phyloP scores from a whole-genome alignment of 2,113 vertebrate genomes.

The Microcebus jonahi region DNA sequence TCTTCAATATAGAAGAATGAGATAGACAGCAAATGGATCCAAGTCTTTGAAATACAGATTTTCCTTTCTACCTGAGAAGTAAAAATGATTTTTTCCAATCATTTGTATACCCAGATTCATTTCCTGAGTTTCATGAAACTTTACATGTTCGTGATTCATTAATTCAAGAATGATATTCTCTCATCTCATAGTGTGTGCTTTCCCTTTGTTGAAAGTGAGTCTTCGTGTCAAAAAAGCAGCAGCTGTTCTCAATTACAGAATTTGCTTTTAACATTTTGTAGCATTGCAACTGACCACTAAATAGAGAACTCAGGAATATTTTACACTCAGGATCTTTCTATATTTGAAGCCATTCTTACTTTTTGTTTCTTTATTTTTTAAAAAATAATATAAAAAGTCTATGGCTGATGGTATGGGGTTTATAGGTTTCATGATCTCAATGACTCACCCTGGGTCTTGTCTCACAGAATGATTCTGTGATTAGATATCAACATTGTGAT shows the following conservation, averaged over 20 bases:
- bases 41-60: neutral
- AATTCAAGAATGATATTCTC: conserved; percentile 43
- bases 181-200: conserved; percentile 71
- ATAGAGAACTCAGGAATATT: neutral
- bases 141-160: conserved; percentile 60
- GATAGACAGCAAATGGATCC: neutral
- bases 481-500: neutral
- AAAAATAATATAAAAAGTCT: neutral
- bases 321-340: neutral
- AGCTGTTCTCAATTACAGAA: conserved; percentile 82
- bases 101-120: conserved; percentile 22
- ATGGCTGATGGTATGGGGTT: neutral
- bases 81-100: conserved; percentile 35
- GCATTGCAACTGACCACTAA: conserved; percentile 73
- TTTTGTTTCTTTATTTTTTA: neutral
- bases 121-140: conserved; percentile 34
- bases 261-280: conserved; percentile 73
- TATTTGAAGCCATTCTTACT: neutral
- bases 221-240: conserved; percentile 72
- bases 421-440: neutral
- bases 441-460: neutral
- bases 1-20: neutral
- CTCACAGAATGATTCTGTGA: neutral
- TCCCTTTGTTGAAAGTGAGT: conserved; percentile 75
- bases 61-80: neutral